A percentile compares a stretch with the other conserved stretches of the same genome.
These are phyloP conservation scores for Diadophis punctatus DNA, from an alignment of 2,113 vertebrate genomes.

Conservation along the genomic window DNA sequence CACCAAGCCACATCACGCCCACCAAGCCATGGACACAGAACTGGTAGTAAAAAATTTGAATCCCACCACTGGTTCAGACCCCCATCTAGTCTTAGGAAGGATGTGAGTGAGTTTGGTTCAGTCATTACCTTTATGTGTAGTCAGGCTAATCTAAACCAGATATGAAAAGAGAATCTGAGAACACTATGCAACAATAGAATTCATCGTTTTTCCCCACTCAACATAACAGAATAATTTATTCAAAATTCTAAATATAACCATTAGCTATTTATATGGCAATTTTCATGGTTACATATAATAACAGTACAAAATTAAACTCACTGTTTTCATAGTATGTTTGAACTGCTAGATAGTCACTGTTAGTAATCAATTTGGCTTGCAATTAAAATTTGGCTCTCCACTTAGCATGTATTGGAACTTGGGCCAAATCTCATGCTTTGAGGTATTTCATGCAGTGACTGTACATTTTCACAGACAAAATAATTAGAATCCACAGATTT, in stretches of 20 bases:
- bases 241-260: conserved; percentile 37
- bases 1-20: too few species aligned
- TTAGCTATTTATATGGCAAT: conserved; percentile 52
- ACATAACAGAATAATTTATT: conserved; percentile 28
- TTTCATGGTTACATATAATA: conserved; percentile 45
- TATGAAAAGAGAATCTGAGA: conserved; percentile 16
- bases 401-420: neutral
- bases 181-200: neutral
- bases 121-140: neutral
- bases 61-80: neutral
- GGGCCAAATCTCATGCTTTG: neutral
- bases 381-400: conserved; percentile 39
- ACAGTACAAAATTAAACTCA: conserved; percentile 14
- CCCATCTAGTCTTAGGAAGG: neutral
- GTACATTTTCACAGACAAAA: neutral
- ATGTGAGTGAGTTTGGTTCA: neutral
- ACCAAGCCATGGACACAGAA: too few species aligned
- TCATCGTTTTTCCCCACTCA: conserved; percentile 7
- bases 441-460: neutral
- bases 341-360: conserved; percentile 16
- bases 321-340: conserved; percentile 4
- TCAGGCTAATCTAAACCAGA: neutral
- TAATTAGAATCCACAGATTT: neutral
- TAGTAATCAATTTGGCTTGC: conserved; percentile 54
- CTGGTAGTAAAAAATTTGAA: too few species aligned